Conservation (phyloP, 2,113 vertebrate genomes). For the Ibidorhyncha struthersii region DNA sequence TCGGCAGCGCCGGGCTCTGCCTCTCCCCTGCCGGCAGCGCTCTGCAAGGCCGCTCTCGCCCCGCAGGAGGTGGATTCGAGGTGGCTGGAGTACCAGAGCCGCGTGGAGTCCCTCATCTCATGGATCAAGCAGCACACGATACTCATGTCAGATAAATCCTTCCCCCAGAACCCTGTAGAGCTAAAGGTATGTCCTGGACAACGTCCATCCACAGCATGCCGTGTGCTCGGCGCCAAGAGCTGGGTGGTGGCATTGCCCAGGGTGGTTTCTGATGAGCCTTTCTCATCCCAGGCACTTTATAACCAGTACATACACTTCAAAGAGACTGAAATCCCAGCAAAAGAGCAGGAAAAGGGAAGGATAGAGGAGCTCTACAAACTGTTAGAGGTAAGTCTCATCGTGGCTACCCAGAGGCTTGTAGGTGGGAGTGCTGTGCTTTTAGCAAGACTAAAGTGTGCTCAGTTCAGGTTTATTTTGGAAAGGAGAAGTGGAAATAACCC, state of each 20-base stretch:
- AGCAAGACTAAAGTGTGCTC: not conserved
- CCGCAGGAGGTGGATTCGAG: conserved; percentile 90
- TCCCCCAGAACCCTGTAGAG: conserved; percentile 96
- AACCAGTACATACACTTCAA: conserved; percentile 99
- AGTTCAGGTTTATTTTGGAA: not conserved
- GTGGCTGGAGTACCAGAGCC: conserved; percentile 94
- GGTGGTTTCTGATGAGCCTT: not conserved
- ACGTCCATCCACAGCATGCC: fast-evolving
- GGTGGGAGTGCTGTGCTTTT: not conserved
- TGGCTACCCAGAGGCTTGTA: not conserved
- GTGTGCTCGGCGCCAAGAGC: fast-evolving
- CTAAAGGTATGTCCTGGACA: conserved; percentile 82
- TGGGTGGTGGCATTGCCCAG: not conserved
- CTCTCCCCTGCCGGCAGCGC: not conserved
- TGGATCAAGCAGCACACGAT: conserved; percentile 95
- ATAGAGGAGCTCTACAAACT: conserved; percentile 93
- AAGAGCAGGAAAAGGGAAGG: conserved; percentile 89
- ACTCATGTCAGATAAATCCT: conserved; percentile 95
- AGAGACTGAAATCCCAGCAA: conserved; percentile 93
- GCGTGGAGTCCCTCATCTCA: conserved; percentile 88
- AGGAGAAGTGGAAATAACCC: not conserved
- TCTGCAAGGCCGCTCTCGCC: not conserved
- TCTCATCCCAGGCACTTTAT: conserved; percentile 91
- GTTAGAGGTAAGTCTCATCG: conserved; percentile 82
- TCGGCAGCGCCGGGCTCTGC: not conserved